Evolutionary conservation across 1,140 invertebrate genomes (phyloP).

Genomic region (Rhopalosiphum maidis): DNA sequence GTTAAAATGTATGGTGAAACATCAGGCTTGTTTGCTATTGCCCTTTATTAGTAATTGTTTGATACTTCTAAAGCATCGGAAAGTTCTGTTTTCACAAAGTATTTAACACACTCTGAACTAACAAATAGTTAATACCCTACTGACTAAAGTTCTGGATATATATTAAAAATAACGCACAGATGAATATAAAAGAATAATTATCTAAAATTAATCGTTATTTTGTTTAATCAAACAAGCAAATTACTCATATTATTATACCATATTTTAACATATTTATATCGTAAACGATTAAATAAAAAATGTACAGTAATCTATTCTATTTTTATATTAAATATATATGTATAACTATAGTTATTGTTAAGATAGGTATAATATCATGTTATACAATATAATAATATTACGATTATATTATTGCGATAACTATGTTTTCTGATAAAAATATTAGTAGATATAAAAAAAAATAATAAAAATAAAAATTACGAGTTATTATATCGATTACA

Average conservation of each 20-base stretch:
- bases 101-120: background rate
- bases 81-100: background rate
- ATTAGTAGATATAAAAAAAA: background rate
- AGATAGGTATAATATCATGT: background rate
- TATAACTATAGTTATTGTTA: background rate
- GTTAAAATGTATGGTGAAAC: background rate
- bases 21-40: background rate
- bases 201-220: no score
- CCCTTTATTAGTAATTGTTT: background rate
- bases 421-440: background rate
- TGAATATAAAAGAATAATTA: no score
- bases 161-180: background rate
- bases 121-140: background rate
- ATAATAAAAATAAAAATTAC: background rate
- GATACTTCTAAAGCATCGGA: background rate
- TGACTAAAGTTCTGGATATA: background rate
- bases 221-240: no score
- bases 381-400: background rate
- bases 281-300: no score
- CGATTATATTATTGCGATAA: no score
- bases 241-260: no score
- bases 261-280: no score
- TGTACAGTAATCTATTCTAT: background rate
- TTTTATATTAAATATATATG: background rate
- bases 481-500: no score